Percentiles rank a stretch among this genome's conserved stretches.
These are phyloP conservation scores for Trachelus stipa DNA, from an alignment of 2,888 invertebrate genomes.

Conservation along the genomic window DNA sequence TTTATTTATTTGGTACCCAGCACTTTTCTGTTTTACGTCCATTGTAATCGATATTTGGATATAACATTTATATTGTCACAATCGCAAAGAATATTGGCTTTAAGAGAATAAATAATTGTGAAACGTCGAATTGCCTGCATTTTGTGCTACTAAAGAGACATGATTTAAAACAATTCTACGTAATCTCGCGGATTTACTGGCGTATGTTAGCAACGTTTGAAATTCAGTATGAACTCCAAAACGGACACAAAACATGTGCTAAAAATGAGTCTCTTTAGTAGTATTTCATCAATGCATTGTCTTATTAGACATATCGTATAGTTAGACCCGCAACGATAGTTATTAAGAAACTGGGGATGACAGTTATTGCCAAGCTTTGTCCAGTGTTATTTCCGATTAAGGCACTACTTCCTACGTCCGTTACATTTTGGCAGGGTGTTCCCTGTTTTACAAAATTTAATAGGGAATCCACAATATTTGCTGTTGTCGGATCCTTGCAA, in stretches of 20 bases:
- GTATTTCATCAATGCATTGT: neutral
- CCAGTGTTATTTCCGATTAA: neutral
- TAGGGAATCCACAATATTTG: slow-evolving; percentile 82
- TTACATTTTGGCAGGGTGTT: slow-evolving; percentile 70
- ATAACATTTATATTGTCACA: neutral
- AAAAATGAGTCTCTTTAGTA: no score
- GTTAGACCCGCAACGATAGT: neutral
- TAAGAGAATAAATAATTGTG: neutral
- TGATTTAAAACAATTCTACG: no score
- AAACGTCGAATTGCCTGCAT: no score
- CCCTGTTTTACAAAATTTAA: slow-evolving; percentile 78
- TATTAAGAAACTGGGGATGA: neutral
- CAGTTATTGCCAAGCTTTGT: neutral
- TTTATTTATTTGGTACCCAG: no score
- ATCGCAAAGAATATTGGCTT: neutral
- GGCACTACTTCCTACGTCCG: neutral
- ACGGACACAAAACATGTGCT: no score
- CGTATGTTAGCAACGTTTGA: no score
- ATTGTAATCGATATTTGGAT: neutral
- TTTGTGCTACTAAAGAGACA: no score
- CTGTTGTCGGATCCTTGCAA: slow-evolving; percentile 81
- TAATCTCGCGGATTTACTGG: no score
- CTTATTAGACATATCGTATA: slow-evolving; percentile 7
- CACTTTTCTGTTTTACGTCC: no score
- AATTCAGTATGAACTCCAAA: no score